phyloP scores from a whole-genome alignment of 2,888 invertebrate genomes.

The Clivina fossor region DNA sequence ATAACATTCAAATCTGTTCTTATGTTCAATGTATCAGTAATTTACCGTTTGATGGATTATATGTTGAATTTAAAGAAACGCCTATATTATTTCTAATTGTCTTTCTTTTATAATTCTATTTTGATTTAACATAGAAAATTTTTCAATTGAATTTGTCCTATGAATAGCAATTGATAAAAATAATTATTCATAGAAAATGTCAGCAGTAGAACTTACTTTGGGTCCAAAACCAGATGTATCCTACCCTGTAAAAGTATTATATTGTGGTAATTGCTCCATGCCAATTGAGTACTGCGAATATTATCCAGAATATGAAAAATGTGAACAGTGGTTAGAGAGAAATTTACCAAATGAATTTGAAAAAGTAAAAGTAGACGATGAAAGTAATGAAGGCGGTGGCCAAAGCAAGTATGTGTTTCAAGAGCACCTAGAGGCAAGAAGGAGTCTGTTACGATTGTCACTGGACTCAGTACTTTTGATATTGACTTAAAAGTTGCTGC shows the following conservation, averaged over 20 bases:
- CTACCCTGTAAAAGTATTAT: slow-evolving; percentile 82
- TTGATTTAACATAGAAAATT: no score
- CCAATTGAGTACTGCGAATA: slow-evolving; percentile 99
- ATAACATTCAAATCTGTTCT: no score
- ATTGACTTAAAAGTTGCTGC: slow-evolving; percentile 97
- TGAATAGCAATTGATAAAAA: no score
- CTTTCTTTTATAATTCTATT: no score
- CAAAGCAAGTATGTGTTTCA: slow-evolving; percentile 81
- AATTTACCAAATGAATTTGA: slow-evolving; percentile 93
- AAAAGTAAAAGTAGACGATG: slow-evolving; percentile 74
- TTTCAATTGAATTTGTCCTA: no score
- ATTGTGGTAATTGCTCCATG: slow-evolving; percentile 93
- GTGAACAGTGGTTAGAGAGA: slow-evolving; percentile 94
- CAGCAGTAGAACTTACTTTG: slow-evolving; percentile 37
- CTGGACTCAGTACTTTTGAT: slow-evolving; percentile 92
- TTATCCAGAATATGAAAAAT: slow-evolving; percentile 96
- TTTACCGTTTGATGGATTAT: no score
- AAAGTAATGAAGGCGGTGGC: slow-evolving; percentile 70
- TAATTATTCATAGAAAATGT: slow-evolving; percentile 33
- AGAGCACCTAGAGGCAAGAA: slow-evolving; percentile 95
- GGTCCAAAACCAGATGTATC: slow-evolving; percentile 60
- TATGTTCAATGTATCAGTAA: no score
- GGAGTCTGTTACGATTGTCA: slow-evolving; percentile 97
- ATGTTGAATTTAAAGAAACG: no score
- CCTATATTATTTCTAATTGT: no score